Conservation (phyloP, 2,113 vertebrate genomes). For the Ia io region DNA sequence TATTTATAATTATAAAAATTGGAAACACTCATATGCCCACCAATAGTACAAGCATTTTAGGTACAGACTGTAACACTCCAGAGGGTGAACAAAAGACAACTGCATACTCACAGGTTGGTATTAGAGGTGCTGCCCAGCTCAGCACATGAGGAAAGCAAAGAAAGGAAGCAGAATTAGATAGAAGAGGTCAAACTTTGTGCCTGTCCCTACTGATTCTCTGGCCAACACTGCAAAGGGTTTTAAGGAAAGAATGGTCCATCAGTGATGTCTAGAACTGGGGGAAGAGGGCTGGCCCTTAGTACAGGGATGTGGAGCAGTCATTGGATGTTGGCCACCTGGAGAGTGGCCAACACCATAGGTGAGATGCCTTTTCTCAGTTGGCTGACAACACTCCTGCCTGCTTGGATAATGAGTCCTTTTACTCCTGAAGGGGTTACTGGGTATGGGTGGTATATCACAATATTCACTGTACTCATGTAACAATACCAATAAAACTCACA, state of each 20-base stretch:
- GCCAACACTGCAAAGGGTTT: not conserved
- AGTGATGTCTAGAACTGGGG: not conserved
- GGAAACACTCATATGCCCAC: not conserved
- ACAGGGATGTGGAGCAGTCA: not conserved
- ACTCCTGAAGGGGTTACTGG: not conserved
- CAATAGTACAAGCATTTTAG: not conserved
- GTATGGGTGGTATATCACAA: accelerated
- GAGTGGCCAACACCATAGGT: not conserved
- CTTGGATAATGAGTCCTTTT: not conserved
- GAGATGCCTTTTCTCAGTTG: not conserved
- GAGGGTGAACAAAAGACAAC: not conserved
- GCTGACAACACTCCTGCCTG: not conserved
- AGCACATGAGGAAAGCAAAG: not conserved
- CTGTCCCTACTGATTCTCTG: not conserved
- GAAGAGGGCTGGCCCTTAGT: not conserved
- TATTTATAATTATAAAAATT: not conserved
- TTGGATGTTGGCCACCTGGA: not conserved
- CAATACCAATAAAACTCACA: not conserved
- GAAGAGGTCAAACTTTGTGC: not conserved
- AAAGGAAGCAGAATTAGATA: too few species aligned
- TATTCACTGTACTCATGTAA: not conserved
- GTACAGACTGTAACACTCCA: not conserved
- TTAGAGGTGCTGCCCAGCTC: not conserved
- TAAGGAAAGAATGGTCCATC: not conserved
- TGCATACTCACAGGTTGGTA: not conserved